Conservation (phyloP, 2,797 vertebrate species). For the Leuciscus waleckii region DNA sequence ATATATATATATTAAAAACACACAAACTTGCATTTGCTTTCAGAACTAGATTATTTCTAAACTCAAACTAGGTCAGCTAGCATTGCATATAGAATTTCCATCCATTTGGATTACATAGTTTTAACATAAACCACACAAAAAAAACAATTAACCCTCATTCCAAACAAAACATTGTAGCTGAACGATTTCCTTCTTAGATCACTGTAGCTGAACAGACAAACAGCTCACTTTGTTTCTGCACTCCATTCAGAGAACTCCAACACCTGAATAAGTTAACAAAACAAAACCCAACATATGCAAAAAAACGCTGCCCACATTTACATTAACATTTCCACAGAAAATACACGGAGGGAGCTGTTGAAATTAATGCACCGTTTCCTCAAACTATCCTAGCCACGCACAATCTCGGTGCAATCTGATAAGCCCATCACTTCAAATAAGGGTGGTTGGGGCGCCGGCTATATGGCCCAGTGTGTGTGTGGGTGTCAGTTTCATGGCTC, state of each 20-base stretch:
- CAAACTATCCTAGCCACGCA: not conserved
- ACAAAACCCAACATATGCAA: not conserved
- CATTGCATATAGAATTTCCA: no score
- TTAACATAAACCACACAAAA: no score
- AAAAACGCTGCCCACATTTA: constrained; percentile 42
- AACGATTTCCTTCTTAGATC: constrained; percentile 6
- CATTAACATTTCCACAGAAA: constrained; percentile 53
- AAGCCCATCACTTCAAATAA: not conserved
- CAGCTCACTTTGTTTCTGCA: not conserved
- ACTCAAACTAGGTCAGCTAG: not conserved
- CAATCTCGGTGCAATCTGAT: constrained; percentile 1
- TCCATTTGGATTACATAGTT: no score
- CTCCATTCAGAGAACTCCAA: not conserved
- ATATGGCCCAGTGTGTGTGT: not conserved
- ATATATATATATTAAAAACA: not conserved
- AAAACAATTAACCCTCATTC: not conserved
- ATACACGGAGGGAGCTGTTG: not conserved
- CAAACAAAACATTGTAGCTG: not conserved
- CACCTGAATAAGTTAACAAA: constrained; percentile 48
- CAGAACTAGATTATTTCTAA: not conserved
- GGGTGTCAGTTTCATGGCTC: constrained; percentile 5
- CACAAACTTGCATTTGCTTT: not conserved
- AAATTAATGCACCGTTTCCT: not conserved
- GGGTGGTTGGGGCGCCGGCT: constrained; percentile 6
- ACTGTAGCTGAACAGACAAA: not conserved